These are phyloP conservation scores for Microchirus variegatus DNA, from an alignment of 2,797 vertebrate species.

Conservation along the genomic window DNA sequence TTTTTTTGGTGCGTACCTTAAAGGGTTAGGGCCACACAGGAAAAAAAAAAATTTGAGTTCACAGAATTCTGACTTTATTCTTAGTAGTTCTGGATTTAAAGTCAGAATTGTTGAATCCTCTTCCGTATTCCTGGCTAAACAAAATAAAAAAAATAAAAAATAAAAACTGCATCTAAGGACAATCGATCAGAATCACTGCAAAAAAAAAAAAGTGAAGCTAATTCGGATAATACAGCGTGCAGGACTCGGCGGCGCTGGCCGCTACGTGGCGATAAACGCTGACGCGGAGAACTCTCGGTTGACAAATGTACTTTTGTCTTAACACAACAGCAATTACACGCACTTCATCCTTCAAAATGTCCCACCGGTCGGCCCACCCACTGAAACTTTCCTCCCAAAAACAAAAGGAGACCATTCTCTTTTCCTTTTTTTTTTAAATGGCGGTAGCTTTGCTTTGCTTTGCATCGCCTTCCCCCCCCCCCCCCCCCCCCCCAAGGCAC, in stretches of 20 bases:
- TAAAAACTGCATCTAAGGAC: slow-evolving; percentile 1
- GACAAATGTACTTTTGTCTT: slow-evolving; percentile 32
- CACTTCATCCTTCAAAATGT: slow-evolving; percentile 55
- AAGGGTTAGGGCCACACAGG: too few species aligned
- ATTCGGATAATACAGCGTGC: slow-evolving; percentile 14
- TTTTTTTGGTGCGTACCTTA: too few species aligned
- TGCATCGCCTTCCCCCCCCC: slow-evolving; percentile 35
- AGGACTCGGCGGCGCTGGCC: slow-evolving; percentile 27
- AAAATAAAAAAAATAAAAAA: too few species aligned
- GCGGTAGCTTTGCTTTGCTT: slow-evolving; percentile 44
- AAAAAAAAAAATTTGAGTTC: too few species aligned
- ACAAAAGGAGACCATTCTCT: slow-evolving; percentile 28
- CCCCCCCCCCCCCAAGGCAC: slow-evolving; percentile 53
- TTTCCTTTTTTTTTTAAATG: slow-evolving; percentile 7
- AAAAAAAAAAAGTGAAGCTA: slow-evolving; percentile 1
- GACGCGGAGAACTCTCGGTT: slow-evolving; percentile 10
- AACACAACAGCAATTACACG: slow-evolving; percentile 45
- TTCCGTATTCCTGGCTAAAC: too few species aligned
- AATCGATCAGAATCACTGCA: slow-evolving; percentile 33
- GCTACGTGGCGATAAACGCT: slow-evolving; percentile 18
- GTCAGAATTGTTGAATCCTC: too few species aligned
- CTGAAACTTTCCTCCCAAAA: slow-evolving; percentile 37
- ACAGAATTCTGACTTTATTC: too few species aligned
- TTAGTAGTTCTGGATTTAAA: too few species aligned
- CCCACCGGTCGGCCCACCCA: slow-evolving; percentile 51